These are phyloP conservation scores for Tetranychus urticae DNA, from an alignment of 1,140 invertebrate species.

Conservation along the genomic window DNA sequence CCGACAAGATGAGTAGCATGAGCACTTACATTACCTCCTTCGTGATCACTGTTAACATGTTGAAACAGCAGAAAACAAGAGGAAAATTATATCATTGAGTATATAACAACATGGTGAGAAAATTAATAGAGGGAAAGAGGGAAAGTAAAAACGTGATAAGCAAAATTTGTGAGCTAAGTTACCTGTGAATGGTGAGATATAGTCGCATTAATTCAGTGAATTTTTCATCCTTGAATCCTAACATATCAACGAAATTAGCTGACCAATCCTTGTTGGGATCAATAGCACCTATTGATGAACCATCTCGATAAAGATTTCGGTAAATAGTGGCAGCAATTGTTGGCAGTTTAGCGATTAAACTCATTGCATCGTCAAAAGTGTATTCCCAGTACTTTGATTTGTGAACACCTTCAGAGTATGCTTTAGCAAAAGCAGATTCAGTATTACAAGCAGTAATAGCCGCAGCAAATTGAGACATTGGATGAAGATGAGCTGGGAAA, in stretches of 20 bases:
- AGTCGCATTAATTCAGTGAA: slow-evolving; percentile 33
- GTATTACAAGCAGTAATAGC: slow-evolving; percentile 32
- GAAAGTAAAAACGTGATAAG: not conserved
- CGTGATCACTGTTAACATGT: slow-evolving; percentile 24
- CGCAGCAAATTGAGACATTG: slow-evolving; percentile 34
- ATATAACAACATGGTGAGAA: not conserved
- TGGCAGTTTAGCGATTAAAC: slow-evolving; percentile 34
- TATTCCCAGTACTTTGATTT: slow-evolving; percentile 33
- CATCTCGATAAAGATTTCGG: slow-evolving; percentile 31
- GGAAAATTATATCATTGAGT: too few relatives aligned
- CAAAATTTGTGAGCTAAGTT: slow-evolving; percentile 4
- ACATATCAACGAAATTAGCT: slow-evolving; percentile 30
- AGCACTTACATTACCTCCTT: slow-evolving; percentile 34
- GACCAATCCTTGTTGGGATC: slow-evolving; percentile 33
- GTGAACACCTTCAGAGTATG: slow-evolving; percentile 29
- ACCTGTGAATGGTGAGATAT: slow-evolving; percentile 34
- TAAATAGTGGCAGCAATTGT: slow-evolving; percentile 34
- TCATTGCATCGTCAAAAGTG: slow-evolving; percentile 32
- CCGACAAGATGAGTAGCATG: slow-evolving; percentile 34
- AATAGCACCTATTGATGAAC: slow-evolving; percentile 27
- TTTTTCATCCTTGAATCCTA: slow-evolving; percentile 28
- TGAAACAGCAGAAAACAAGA: not conserved
- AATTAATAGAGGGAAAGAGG: not conserved
- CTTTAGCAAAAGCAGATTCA: slow-evolving; percentile 33
- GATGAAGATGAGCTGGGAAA: slow-evolving; percentile 60